These are phyloP conservation scores for Ischnura elegans DNA, from an alignment of 2,888 invertebrate species.

Conservation along the genomic window DNA sequence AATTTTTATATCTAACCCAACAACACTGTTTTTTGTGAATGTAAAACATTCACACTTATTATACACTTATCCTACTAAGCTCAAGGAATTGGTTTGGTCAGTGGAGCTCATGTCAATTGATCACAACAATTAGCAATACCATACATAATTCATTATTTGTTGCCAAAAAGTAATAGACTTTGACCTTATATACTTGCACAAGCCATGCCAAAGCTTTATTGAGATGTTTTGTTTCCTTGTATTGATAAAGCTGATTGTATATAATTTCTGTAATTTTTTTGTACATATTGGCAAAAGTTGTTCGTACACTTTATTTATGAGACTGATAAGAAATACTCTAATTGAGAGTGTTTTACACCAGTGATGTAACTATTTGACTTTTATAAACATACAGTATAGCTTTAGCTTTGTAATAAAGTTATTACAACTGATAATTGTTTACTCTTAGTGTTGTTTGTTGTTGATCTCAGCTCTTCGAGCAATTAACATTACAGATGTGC, in stretches of 20 bases:
- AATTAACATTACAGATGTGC: no score
- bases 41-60: no score
- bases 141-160: constrained; percentile 23
- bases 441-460: no score
- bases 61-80: background rate
- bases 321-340: constrained; percentile 3
- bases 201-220: constrained; percentile 40
- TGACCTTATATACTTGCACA: background rate
- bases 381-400: background rate
- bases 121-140: background rate
- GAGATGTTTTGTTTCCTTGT: background rate
- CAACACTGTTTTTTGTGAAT: background rate
- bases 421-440: background rate
- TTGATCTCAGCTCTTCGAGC: no score
- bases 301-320: constrained; percentile 1
- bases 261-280: constrained; percentile 42
- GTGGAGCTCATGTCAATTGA: background rate
- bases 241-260: constrained; percentile 33
- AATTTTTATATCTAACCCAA: background rate
- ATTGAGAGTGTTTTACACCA: constrained; percentile 30
- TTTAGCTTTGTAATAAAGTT: constrained; percentile 37
- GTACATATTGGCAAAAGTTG: constrained; percentile 46
- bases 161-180: background rate
- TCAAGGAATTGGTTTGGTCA: background rate
- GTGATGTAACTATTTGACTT: constrained; percentile 22